Evolutionary conservation across 2,113 vertebrate genomes (phyloP).

Genomic region (Ammodytes dubius): DNA sequence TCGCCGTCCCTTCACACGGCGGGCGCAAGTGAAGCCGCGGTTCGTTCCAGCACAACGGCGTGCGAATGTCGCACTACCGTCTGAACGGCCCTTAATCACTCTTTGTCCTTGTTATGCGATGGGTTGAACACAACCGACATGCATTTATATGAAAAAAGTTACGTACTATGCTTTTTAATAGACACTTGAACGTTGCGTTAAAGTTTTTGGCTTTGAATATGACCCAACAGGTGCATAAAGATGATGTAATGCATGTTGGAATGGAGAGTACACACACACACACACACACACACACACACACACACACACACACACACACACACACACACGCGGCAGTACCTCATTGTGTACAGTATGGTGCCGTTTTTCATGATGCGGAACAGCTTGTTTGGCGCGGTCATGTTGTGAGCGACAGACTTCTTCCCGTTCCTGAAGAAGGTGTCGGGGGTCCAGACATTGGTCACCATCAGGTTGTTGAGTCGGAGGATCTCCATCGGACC

Average conservation of each 20-base stretch:
- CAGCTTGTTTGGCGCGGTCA: slow-evolving; percentile 98
- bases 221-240: background rate
- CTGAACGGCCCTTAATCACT: too few species aligned
- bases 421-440: slow-evolving; percentile 99
- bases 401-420: slow-evolving; percentile 97
- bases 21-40: too few species aligned
- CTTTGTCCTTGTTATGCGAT: too few species aligned
- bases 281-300: too few species aligned
- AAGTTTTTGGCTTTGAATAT: background rate
- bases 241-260: too few species aligned
- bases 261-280: background rate
- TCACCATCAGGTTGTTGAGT: slow-evolving; percentile 99
- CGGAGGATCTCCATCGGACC: slow-evolving; percentile 97
- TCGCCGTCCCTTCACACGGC: too few species aligned
- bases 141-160: too few species aligned
- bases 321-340: slow-evolving; percentile 79
- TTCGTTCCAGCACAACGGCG: too few species aligned
- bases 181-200: background rate
- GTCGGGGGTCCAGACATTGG: slow-evolving; percentile 99
- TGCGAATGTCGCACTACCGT: too few species aligned
- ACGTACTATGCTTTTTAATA: too few species aligned
- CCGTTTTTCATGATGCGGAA: slow-evolving; percentile 99
- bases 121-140: too few species aligned
- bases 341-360: slow-evolving; percentile 99
- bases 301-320: too few species aligned